phyloP scores from a whole-genome alignment of 2,797 vertebrate genomes.

The Gallirallus australis region DNA sequence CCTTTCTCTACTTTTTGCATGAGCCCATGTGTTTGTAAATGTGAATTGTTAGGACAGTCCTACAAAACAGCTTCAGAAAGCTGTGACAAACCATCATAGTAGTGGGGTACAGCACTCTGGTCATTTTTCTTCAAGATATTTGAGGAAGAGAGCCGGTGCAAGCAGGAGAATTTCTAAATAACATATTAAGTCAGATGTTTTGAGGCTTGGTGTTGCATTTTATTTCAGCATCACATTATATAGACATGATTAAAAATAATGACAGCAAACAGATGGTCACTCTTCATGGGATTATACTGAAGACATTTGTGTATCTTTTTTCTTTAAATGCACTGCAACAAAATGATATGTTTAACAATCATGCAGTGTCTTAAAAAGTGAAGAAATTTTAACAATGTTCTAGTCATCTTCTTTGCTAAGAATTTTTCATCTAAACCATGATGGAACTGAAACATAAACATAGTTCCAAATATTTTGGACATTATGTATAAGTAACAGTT shows the following conservation, averaged over 20 bases:
- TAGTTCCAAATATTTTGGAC: background rate
- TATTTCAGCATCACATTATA: constrained; percentile 26
- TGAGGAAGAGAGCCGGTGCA: background rate
- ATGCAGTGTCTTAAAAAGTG: background rate
- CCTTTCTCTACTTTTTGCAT: background rate
- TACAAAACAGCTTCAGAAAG: background rate
- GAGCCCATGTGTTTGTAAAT: background rate
- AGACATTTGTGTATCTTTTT: background rate
- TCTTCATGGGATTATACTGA: constrained; percentile 28
- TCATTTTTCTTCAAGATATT: background rate
- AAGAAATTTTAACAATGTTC: background rate
- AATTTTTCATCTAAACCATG: background rate
- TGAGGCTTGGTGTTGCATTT: background rate
- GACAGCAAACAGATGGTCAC: constrained; percentile 49
- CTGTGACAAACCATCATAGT: background rate
- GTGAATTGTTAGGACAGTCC: background rate
- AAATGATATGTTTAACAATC: background rate
- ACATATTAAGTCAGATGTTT: background rate
- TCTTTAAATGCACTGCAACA: background rate
- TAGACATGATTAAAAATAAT: constrained; percentile 52
- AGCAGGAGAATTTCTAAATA: background rate
- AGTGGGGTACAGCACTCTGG: background rate
- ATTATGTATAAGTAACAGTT: background rate
- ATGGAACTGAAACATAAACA: background rate
- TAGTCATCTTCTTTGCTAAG: background rate